These are phyloP conservation scores for Aphaenogaster rudis DNA, from an alignment of 1,140 invertebrate genomes.

Conservation along the genomic window DNA sequence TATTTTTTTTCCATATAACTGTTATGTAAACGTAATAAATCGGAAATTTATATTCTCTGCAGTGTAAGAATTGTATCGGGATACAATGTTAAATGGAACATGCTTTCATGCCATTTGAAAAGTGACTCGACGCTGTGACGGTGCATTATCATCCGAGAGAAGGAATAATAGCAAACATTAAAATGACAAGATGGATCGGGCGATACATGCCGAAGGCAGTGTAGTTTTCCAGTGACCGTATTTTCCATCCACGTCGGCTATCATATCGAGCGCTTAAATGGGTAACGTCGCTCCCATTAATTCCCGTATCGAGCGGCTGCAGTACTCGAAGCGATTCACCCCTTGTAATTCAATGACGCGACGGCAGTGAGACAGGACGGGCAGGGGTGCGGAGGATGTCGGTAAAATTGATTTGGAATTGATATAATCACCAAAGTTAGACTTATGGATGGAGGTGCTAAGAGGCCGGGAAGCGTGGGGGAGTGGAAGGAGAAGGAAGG, in stretches of 20 bases:
- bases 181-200: constrained; percentile 45
- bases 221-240: constrained; percentile 64
- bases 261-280: constrained; percentile 76
- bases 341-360: constrained; percentile 78
- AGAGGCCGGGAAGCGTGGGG: neutral
- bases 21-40: neutral
- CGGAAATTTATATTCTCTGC: constrained; percentile 1
- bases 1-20: neutral
- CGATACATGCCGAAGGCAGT: constrained; percentile 15
- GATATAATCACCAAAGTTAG: constrained; percentile 78
- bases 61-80: neutral
- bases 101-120: constrained; percentile 21
- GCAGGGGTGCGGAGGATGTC: constrained; percentile 58
- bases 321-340: constrained; percentile 77
- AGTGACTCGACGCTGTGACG: constrained; percentile 9
- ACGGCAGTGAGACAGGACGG: constrained; percentile 31
- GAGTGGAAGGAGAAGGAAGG: neutral
- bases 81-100: constrained; percentile 25
- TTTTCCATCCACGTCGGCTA: constrained; percentile 71
- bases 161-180: constrained; percentile 51
- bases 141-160: neutral
- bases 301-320: constrained; percentile 77
- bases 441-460: constrained; percentile 49
- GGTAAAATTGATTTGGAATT: constrained; percentile 82
- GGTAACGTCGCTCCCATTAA: constrained; percentile 76